Evolutionary conservation across 53 echinoderm and acorn worm species (phyloP).

Genomic region (Actinopyga echinites): DNA sequence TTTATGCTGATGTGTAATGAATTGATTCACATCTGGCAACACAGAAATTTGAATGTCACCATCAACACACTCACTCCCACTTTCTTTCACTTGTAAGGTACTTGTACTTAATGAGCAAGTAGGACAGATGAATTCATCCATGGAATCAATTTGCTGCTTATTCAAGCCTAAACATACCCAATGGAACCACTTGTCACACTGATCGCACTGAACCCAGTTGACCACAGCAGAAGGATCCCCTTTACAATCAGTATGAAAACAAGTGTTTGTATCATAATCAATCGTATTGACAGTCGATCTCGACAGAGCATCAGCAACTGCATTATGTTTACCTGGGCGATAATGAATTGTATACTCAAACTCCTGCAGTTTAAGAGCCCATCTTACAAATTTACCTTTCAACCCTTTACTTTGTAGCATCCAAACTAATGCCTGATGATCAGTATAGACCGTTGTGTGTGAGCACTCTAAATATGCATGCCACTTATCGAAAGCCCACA

Average conservation of each 20-base stretch:
- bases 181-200: constrained; percentile 50
- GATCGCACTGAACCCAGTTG: constrained; percentile 54
- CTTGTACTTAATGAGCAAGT: not conserved
- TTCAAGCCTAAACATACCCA: constrained; percentile 24
- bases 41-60: not conserved
- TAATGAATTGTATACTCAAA: constrained; percentile 40
- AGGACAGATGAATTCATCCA: not conserved
- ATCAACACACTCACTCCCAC: not conserved
- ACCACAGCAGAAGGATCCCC: constrained; percentile 21
- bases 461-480: constrained; percentile 46
- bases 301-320: constrained; percentile 19
- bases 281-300: not conserved
- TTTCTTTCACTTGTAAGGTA: too few relatives aligned
- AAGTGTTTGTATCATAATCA: constrained; percentile 13
- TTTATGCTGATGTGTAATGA: not conserved
- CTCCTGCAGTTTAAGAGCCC: too few relatives aligned
- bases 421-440: constrained; percentile 54
- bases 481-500: too few relatives aligned
- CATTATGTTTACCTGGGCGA: constrained; percentile 41
- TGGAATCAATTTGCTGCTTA: not conserved
- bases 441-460: constrained; percentile 31
- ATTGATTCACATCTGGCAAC: constrained; percentile 1
- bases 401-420: constrained; percentile 17
- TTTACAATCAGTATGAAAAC: constrained; percentile 26
- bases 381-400: constrained; percentile 43